These are phyloP conservation scores for Echinometra lucunter DNA, from an alignment of 53 echinoderm and acorn worm genomes.

Conservation along the genomic window DNA sequence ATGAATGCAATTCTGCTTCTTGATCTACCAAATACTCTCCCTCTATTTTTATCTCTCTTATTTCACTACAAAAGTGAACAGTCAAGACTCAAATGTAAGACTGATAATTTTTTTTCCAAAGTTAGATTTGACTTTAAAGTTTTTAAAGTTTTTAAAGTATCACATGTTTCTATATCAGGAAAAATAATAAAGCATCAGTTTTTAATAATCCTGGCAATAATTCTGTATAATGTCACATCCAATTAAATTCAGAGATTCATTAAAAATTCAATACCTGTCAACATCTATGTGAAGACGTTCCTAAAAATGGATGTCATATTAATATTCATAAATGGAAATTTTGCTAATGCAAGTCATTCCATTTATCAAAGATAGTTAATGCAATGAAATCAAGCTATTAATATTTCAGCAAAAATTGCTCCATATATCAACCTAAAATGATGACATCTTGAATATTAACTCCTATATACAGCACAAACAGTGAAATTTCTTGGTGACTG, in stretches of 20 bases:
- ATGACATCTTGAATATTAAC: neutral
- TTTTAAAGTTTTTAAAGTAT: too few relatives aligned
- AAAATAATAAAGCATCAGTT: too few relatives aligned
- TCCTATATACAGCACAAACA: neutral
- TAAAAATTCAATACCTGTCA: neutral
- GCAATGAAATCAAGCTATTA: neutral
- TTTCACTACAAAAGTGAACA: too few relatives aligned
- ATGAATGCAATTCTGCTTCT: neutral
- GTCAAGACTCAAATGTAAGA: too few relatives aligned
- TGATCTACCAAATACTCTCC: neutral
- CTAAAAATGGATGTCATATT: neutral
- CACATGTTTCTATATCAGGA: too few relatives aligned
- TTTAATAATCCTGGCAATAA: too few relatives aligned
- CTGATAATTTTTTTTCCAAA: too few relatives aligned
- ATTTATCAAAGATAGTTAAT: neutral
- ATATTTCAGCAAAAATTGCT: neutral
- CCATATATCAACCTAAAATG: constrained; percentile 41
- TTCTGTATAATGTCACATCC: too few relatives aligned
- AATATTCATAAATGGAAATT: neutral
- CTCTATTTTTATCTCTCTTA: neutral
- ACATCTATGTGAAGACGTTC: neutral
- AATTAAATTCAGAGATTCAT: too few relatives aligned
- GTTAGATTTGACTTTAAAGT: too few relatives aligned
- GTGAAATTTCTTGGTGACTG: neutral
- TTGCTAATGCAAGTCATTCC: neutral